A percentile compares a stretch with the other conserved stretches of the same genome.
These are phyloP conservation scores for Coracias cyanogaster DNA, from an alignment of 2,797 vertebrate genomes.

Conservation along the genomic window DNA sequence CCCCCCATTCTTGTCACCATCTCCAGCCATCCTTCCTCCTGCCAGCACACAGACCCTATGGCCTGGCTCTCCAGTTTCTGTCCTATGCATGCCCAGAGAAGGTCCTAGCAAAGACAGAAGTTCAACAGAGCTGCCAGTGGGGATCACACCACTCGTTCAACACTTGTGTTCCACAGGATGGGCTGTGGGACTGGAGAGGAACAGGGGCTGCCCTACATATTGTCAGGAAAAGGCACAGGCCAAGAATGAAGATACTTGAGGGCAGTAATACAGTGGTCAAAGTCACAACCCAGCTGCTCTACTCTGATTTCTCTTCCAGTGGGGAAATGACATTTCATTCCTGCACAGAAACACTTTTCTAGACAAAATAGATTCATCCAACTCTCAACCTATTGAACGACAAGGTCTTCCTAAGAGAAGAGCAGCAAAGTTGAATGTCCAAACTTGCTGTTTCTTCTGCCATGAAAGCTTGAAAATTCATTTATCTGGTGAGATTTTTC, in stretches of 20 bases:
- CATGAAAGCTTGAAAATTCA: slow-evolving; percentile 54
- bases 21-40: background rate
- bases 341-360: background rate
- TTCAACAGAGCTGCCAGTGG: background rate
- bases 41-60: background rate
- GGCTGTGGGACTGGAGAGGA: background rate
- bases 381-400: background rate
- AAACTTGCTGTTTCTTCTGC: background rate
- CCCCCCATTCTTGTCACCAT: no score
- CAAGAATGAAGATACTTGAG: background rate
- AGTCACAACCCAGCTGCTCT: background rate
- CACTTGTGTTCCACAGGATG: no score
- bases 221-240: background rate
- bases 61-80: background rate
- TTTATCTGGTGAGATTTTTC: background rate
- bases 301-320: background rate
- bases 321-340: background rate
- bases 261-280: background rate
- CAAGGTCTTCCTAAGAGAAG: background rate
- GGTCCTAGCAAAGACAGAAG: background rate
- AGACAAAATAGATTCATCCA: background rate
- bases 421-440: background rate
- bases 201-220: background rate
- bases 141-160: background rate
- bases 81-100: background rate